These are phyloP conservation scores for Lontra canadensis DNA, from an alignment of 2,113 vertebrate genomes.

Conservation along the genomic window DNA sequence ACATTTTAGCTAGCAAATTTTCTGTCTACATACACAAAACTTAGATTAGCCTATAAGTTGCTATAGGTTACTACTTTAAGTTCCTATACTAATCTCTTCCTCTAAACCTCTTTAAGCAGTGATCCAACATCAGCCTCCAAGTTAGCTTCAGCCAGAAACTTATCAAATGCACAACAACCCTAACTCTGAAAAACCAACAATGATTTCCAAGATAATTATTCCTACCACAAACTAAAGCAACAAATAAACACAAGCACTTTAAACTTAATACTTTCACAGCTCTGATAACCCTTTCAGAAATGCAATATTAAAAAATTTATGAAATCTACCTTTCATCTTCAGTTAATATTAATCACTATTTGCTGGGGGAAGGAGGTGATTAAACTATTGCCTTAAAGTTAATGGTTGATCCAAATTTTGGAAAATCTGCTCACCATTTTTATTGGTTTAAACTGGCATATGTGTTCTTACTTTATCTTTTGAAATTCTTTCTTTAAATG, in stretches of 20 bases:
- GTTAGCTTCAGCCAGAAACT: neutral
- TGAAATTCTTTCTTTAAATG: constrained; percentile 41
- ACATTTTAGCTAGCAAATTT: neutral
- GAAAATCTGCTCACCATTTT: constrained; percentile 27
- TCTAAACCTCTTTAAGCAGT: neutral
- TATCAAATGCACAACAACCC: neutral
- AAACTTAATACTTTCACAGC: neutral
- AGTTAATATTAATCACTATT: constrained; percentile 19
- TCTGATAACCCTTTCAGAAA: constrained; percentile 37
- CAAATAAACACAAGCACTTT: constrained; percentile 42
- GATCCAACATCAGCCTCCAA: constrained; percentile 37
- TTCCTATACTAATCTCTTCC: neutral
- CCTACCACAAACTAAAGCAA: constrained; percentile 49
- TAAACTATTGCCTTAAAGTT: constrained; percentile 7
- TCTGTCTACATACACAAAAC: neutral
- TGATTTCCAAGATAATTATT: constrained; percentile 56
- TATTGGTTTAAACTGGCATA: neutral
- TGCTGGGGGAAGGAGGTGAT: neutral
- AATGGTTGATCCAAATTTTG: constrained; percentile 1
- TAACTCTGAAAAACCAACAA: neutral
- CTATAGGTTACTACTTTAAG: neutral
- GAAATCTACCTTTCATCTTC: constrained; percentile 18
- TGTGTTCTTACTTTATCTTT: neutral
- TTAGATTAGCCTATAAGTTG: constrained; percentile 25
- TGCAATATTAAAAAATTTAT: constrained; percentile 6